Evolutionary conservation across 1,140 invertebrate species (phyloP), one percentile per base, ranked within the genome.

Genomic region (Solenopsis fugax): DNA sequence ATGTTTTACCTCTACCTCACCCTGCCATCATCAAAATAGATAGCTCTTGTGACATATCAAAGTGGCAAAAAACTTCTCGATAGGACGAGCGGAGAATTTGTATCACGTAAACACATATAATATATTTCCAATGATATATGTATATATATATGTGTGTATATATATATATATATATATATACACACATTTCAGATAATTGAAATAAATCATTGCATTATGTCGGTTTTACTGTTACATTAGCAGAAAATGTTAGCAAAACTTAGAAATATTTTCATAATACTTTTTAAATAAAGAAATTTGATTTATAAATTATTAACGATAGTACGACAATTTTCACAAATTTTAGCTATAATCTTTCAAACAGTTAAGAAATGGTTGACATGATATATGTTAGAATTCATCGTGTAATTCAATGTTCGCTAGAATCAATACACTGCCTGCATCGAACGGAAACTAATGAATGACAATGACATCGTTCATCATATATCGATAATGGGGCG

Each of bases 391-490:
- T 50, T 73, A 75, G 41, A 60, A 84, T 84, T 84, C 18, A 84
- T 21, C 24, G 41, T 29, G 34, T 72, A 82, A 72, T 60, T 60
- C 21, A 82, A 5, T 29, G 73, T 75, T 62, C 29, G 48, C n/a
- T 72, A 72, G 50, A 58, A 86, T 91, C 76, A 90, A 89, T 82
- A 85, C 65, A 73, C 45, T 50, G 56, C 69, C 67, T 45, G 73
- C 52, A 60, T 45, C 41, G 88, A 91, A 92, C 64, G 80, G 89
- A 92, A 90, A 91, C 85, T 91, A 94, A 93, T 93, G 91, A 93
- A 93, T 93, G 93, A 93, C 93, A 94, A 94, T 93, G 91, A 92
- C 87, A 91, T 90, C 88, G 89, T 94, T 91, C 88, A 93, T 94
- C 90, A 93, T 93, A 92, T 91, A 69, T 18, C 78, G 87, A 86